Base-by-base conservation (phyloP, 2,113 vertebrate species). In the Thalassarche chlororhynchos region DNA sequence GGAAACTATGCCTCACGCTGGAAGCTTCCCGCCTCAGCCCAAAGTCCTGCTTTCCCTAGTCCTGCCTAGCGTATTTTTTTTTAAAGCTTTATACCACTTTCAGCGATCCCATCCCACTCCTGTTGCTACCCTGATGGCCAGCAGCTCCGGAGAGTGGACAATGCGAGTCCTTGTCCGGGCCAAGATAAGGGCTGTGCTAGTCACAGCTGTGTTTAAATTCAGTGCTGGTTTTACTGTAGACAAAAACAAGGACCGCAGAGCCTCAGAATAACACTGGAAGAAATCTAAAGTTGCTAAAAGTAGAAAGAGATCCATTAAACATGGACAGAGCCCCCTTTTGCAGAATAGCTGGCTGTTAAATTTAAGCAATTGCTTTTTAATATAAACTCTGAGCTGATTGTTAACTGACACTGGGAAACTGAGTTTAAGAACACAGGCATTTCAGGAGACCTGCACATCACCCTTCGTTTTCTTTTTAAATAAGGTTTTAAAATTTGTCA, bases 141-240 rank as follows among this genome's bases (percentile, higher is more conserved):
- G 51, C 47, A 89, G 79, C 57, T 58, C 55, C 1, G 2, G 6
- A 86, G 32, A 34, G 7, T 2, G 3, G 29, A 57, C 71, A 78
- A 71, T 2, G 0, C 0, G 0, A 64, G 14, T 57, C 18, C 46
- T 52, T 52, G 17, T 32, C n/a, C 6, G 5, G 49, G 42, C 44
- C 3, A 5, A 77, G 49, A 31, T n/a, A 77, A 49, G 52, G 34
- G 25, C 36, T 71, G 70, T 60, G 12, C 28, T 32, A 51, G 24
- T 46, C 90, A 64, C 57, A 87, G 31, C 62, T 66, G 49, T 66
- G 36, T 68, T 87, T 72, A 70, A 92, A 85, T 54, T 54, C 68
- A 78, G 28, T 58, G 36, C 36, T 85, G 17, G 19, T 57, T 84
- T 75, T 78, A 81, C 36, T 82, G 44, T 0, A 44, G 17, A 70